These are phyloP conservation scores for Mamestra configurata DNA, from an alignment of 1,140 invertebrate species.

Conservation along the genomic window DNA sequence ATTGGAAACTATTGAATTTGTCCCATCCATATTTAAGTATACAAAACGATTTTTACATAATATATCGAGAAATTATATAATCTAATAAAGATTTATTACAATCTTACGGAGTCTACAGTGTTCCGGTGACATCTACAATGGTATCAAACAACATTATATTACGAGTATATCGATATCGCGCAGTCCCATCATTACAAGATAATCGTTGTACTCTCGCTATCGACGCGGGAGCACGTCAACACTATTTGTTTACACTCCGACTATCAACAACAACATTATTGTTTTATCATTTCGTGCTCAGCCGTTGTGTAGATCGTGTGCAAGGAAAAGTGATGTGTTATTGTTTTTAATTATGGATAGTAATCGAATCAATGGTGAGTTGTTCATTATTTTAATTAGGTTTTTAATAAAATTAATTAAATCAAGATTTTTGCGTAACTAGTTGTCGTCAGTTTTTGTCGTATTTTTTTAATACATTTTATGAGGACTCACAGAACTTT, in stretches of 20 bases:
- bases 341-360: conserved; percentile 22
- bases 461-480: too few relatives aligned
- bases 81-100: too few relatives aligned
- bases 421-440: too few relatives aligned
- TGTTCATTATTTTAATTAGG: not conserved
- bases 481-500: too few relatives aligned
- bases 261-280: conserved; percentile 44
- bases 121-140: too few relatives aligned
- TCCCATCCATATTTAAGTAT: too few relatives aligned
- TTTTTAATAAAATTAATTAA: not conserved
- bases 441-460: too few relatives aligned
- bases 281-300: conserved; percentile 12
- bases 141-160: too few relatives aligned
- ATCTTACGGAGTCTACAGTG: too few relatives aligned
- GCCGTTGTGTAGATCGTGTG: conserved; percentile 1
- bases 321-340: not conserved
- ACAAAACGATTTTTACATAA: too few relatives aligned
- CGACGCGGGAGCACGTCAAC: conserved; percentile 35
- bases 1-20: too few relatives aligned
- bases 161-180: conserved; percentile 21
- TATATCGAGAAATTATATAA: too few relatives aligned
- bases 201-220: conserved; percentile 50
- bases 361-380: not conserved
- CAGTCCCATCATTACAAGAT: conserved; percentile 43
- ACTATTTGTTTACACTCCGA: conserved; percentile 46